phyloP scores from a whole-genome alignment of 1,140 invertebrate species.

The Tetragonula clypearis region DNA sequence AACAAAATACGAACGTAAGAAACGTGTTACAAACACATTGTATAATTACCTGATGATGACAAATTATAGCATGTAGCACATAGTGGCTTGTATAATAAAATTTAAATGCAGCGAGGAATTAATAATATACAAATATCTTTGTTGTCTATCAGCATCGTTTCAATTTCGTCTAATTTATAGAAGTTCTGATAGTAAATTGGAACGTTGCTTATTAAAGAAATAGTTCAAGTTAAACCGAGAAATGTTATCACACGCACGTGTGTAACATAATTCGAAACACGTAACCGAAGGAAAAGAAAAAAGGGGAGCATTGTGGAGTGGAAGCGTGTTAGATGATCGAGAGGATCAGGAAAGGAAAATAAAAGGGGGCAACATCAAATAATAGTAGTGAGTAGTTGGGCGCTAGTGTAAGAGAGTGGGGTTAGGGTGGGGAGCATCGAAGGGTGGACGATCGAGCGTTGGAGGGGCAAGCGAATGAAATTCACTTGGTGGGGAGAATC shows the following conservation, averaged over 20 bases:
- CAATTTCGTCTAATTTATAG: not conserved
- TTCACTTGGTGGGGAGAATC: constrained; percentile 39
- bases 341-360: not conserved
- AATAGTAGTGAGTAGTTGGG: not conserved
- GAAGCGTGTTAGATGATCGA: not conserved
- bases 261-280: too few species aligned
- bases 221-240: not conserved
- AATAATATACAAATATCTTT: too few species aligned
- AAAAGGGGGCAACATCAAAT: not conserved
- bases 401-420: not conserved
- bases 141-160: not conserved
- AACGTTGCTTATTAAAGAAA: not conserved
- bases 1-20: not conserved
- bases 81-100: too few species aligned
- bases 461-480: constrained; percentile 44
- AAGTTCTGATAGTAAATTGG: not conserved
- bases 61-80: too few species aligned
- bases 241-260: not conserved
- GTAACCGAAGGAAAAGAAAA: not conserved
- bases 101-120: too few species aligned
- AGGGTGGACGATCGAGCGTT: constrained; percentile 46
- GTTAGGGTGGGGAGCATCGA: not conserved
- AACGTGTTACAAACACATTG: not conserved
- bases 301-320: too few species aligned
- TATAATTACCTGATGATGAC: not conserved